These are phyloP conservation scores for Unio pictorum DNA, from an alignment of 2,888 invertebrate genomes.

Conservation along the genomic window DNA sequence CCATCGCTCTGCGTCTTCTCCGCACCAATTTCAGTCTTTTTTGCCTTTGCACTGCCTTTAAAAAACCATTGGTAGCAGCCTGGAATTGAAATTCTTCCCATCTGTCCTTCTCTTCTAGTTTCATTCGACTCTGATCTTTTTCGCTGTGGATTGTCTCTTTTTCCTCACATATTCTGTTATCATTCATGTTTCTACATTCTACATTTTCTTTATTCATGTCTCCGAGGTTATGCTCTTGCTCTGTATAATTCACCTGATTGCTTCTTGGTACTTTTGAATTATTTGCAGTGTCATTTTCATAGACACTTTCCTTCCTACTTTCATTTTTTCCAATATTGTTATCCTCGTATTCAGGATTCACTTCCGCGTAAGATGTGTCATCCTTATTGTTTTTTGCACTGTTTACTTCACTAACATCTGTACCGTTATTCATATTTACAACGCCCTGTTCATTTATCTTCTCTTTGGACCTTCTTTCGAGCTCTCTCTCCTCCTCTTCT, in stretches of 20 bases:
- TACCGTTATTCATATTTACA: conserved; percentile 3
- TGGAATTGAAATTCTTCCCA: not conserved
- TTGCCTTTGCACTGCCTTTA: conserved; percentile 19
- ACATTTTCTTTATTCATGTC: not conserved
- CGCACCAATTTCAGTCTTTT: conserved; percentile 18
- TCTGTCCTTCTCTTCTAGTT: not conserved
- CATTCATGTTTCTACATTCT: not conserved
- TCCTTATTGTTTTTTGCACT: not conserved
- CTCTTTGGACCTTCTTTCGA: conserved; percentile 11
- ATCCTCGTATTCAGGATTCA: not conserved
- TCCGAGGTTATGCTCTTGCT: not conserved
- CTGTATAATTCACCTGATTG: not conserved
- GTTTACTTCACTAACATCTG: not conserved
- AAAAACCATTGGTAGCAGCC: conserved; percentile 26
- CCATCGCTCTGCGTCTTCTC: conserved; percentile 25
- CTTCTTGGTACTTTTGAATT: not conserved
- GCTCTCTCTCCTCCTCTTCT: conserved; percentile 12
- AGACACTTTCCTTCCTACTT: no score
- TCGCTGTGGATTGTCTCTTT: not conserved
- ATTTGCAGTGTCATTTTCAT: not conserved
- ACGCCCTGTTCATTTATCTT: not conserved
- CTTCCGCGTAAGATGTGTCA: not conserved
- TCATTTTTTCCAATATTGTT: not conserved
- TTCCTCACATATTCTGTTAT: not conserved
- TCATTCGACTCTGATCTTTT: not conserved